Percentiles rank a stretch among this genome's conserved stretches.
These are phyloP conservation scores for Tigriopus californicus DNA, from an alignment of 2,888 invertebrate genomes.

Conservation along the genomic window DNA sequence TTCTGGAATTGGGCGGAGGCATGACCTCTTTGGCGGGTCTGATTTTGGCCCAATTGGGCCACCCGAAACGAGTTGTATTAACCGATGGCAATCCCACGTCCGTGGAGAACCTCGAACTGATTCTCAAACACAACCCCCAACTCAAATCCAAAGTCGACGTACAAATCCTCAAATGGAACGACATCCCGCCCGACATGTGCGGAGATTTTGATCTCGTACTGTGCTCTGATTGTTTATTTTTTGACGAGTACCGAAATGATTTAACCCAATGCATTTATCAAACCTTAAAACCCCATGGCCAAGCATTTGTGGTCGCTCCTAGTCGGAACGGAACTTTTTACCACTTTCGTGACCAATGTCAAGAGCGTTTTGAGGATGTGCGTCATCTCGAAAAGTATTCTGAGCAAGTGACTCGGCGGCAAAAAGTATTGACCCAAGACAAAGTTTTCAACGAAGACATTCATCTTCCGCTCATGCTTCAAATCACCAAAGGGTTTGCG, in stretches of 20 bases:
- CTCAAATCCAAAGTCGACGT: constrained; percentile 21
- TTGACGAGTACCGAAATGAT: constrained; percentile 47
- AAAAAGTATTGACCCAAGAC: constrained; percentile 30
- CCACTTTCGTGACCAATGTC: constrained; percentile 34
- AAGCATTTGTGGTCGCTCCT: constrained; percentile 56
- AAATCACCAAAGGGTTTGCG: no score
- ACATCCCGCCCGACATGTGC: constrained; percentile 23
- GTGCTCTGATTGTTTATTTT: constrained; percentile 60
- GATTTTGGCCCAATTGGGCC: constrained; percentile 46
- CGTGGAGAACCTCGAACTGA: constrained; percentile 47
- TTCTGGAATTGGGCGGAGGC: constrained; percentile 62
- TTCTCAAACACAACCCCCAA: constrained; percentile 39
- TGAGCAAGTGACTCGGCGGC: no score
- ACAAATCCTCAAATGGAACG: constrained; percentile 25
- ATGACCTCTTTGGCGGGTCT: constrained; percentile 65
- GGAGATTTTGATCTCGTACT: constrained; percentile 47
- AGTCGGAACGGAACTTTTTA: constrained; percentile 48
- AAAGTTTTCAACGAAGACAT: constrained; percentile 46
- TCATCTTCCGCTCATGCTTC: constrained; percentile 46
- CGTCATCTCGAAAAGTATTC: no score
- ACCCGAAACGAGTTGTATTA: constrained; percentile 40
- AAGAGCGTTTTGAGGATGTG: no score
- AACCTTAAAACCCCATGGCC: constrained; percentile 39
- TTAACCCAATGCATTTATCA: constrained; percentile 46
- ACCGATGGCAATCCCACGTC: constrained; percentile 61